Base-by-base conservation (phyloP, 2,888 invertebrate species). In the Macroteleia sp. region DNA sequence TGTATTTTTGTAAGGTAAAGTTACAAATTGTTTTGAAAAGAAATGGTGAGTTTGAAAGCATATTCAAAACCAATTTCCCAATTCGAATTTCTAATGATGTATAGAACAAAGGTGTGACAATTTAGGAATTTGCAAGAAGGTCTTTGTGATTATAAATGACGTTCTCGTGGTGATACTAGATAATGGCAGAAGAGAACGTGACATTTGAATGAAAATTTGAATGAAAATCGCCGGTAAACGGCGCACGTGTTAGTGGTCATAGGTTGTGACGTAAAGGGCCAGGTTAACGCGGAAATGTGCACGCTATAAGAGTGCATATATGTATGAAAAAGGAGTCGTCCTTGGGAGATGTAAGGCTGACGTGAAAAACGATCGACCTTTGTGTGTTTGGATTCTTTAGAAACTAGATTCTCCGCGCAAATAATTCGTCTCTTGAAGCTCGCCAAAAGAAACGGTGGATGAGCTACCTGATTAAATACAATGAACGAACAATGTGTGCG, bases 251-350 rank as follows among this genome's bases (percentile, higher is more conserved):
- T 9, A 3, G 44, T 34, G 48, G 14, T 41, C 12, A 20, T 14
- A n/a, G 28, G 16, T 17, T 12, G 41, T 44, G 70, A 56, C 71
- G 62, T 41, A 56, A 71, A 56, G 62, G 56, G 39, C 54, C 28
- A 44, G 9, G 28, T 54, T 41, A 52, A 74, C 74, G 54, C 74
- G 74, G 74, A 74, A 74, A 74, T 50, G 46, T 22, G 41, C 25
- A n/a, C n/a, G 20, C 9, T 48, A 64, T 56, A 70, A 71, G 28
- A 54, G 41, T 17, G 41, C 54, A 10, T 48, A 52, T 9, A 52
- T 46, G 44, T 50, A n/a, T n/a, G n/a, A 52, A 74, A 48, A 74
- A 74, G 74, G 66, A 59, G 59, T 67, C 44, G 66, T 67, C 74
- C 66, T 67, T 67, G 74, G 32, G 19, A 67, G 64, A 44, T 36